Evolutionary conservation across 2,113 vertebrate species (phyloP), one percentile per base, ranked within the genome.

Genomic region (Epinephelus cyanopodus): DNA sequence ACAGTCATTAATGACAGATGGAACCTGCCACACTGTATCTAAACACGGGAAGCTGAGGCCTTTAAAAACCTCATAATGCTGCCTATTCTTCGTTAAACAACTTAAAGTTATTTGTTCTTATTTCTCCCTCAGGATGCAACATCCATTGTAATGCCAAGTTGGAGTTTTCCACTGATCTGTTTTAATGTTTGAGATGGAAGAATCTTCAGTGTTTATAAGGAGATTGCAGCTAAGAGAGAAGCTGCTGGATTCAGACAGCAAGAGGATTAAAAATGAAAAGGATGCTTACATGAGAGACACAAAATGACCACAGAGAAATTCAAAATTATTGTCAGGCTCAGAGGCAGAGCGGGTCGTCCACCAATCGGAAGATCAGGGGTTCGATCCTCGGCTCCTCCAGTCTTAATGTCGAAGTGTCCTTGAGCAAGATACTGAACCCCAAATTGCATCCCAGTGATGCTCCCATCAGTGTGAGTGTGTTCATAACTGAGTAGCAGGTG

Each of bases 1-100:
- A 39, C 42, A 45, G 45, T 71, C 69, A 73, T 75, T 86, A 66
- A 66, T 64, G 80, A 39, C 76, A 81, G 85, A 85, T 83, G 64
- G 58, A 73, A 61, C 21, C 53, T 71, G 50, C 56, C 25, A 56
- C 21, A 17, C 58, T 72, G 47, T 52, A n/a, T 73, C 19, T 64
- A 62, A 61, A 78, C 17, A 48, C 39, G 54, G 64, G 9, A 21
- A 57, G 48, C 56, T 9, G 15, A 27, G 33, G 21, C 56, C 29
- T 70, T 74, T 68, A 18, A 65, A 63, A 78, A 70, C 15, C 29
- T 58, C 0, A 10, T 11, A 64, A 68, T 69, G 15, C 62, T 37
- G 12, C 13, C 33, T 29, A 19, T 71, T 64, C 18, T 64, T 66
- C 37, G 11, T 52, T 53, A 37, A 69, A 65, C 21, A 57, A 52